A percentile compares a stretch with the other conserved stretches of the same genome.
Evolutionary conservation across 2,113 vertebrate species (phyloP).

Genomic region (Petrocephalus microphthalmus): DNA sequence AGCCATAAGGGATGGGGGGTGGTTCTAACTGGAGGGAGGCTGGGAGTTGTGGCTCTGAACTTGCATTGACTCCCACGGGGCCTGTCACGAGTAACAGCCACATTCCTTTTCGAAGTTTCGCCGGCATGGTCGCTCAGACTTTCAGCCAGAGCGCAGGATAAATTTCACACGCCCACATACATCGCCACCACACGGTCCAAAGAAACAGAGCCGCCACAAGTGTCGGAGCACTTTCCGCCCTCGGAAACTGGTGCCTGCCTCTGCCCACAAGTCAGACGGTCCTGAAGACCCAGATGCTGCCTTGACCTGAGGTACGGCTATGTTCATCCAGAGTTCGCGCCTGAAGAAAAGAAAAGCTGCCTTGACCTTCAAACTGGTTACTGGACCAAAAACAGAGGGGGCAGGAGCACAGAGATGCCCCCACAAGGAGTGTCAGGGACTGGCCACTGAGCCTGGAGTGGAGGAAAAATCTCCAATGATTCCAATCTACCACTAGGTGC

Average conservation of each 20-base stretch:
- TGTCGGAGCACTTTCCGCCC: neutral
- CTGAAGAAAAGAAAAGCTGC: neutral
- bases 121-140: neutral
- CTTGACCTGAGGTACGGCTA: neutral
- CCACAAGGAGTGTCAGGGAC: neutral
- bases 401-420: neutral
- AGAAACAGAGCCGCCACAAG: neutral
- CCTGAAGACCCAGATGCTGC: neutral
- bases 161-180: neutral
- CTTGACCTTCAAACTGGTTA: neutral
- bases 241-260: neutral
- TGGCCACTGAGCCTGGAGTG: neutral
- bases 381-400: neutral
- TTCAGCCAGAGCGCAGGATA: neutral
- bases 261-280: neutral
- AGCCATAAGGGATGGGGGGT: too few relatives aligned
- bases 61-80: too few relatives aligned
- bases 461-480: neutral
- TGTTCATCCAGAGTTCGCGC: neutral
- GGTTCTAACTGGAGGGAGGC: too few relatives aligned
- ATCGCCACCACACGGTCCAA: neutral
- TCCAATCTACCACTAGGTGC: neutral
- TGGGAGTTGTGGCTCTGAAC: too few relatives aligned
- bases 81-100: too few relatives aligned
- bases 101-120: too few relatives aligned